Base-by-base conservation (phyloP, 1,140 invertebrate genomes). In the Leptinotarsa defecta region DNA sequence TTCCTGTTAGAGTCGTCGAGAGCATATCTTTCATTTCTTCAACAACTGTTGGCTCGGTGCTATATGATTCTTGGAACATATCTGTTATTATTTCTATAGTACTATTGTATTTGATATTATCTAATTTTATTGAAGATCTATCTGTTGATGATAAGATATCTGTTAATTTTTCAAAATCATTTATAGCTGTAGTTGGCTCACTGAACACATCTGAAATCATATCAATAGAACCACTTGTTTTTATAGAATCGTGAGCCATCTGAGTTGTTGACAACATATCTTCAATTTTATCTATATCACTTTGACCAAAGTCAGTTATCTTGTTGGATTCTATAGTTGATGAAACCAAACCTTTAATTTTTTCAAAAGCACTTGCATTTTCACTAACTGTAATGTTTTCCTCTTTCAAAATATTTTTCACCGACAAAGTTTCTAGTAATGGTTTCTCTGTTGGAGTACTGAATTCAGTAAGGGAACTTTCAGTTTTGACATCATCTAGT, bases 11-110 rank as follows among this genome's bases (percentile, higher is more conserved):
- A 20, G 19, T 17, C 24, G 24, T 64, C 24, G 20, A 64, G 13
- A 64, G 20, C 62, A 64, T 64, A 64, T 24, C n/a, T 17, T 64
- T 13, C 20, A 24, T 64, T 13, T 19, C 24, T 17, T 64, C 62
- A 6, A 19, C 20, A 64, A 15, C 15, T 48, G 57, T 68, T 34
- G 15, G 11, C 19, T 34, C 43, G 15, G 27, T 57, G n/a, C 11
- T 43, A 34, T 64, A 43, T 43, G 34, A 43, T 43, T 43, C 34
- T 43, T 43, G 74, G 20, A 48, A 49, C 17, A 74, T 62, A 17
- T 67, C 63, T 20, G 64, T 68, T 22, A 74, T 17, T 13, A 52
- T 75, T n/a, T 20, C 68, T 5, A 68, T 19, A 74, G 73, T 34
- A 3, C 20, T 74, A 43, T 27, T 73, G 3, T 52, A 48, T 74